These are phyloP conservation scores for Parelbella ahira DNA, from an alignment of 2,888 invertebrate genomes.

Conservation along the genomic window DNA sequence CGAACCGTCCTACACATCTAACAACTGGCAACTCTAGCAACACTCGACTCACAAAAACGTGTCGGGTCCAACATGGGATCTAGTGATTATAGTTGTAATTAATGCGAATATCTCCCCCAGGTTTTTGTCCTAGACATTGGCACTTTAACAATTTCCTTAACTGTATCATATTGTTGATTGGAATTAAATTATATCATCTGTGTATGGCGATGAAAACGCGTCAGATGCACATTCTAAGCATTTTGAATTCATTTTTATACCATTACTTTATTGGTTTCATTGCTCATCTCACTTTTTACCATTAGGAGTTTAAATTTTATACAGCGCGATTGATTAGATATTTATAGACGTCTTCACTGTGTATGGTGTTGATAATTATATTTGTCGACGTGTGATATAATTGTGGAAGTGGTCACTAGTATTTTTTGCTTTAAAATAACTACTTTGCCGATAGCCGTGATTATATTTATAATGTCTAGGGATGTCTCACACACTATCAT, in stretches of 20 bases:
- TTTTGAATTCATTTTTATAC: slow-evolving; percentile 17
- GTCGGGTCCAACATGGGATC: slow-evolving; percentile 41
- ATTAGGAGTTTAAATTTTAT: slow-evolving; percentile 17
- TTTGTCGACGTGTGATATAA: background rate
- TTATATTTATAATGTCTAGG: no score
- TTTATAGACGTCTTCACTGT: background rate
- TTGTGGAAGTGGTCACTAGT: no score
- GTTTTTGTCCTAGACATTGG: slow-evolving; percentile 33
- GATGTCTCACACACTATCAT: no score
- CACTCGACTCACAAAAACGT: slow-evolving; percentile 42
- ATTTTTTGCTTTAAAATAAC: no score
- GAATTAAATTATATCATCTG: slow-evolving; percentile 24
- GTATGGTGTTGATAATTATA: slow-evolving; percentile 1
- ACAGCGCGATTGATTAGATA: slow-evolving; percentile 3
- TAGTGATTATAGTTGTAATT: slow-evolving; percentile 53
- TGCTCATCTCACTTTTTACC: slow-evolving; percentile 7
- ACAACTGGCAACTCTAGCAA: slow-evolving; percentile 3
- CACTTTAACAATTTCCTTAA: slow-evolving; percentile 59
- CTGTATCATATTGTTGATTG: slow-evolving; percentile 38
- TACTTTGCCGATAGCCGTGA: no score
- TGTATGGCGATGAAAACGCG: slow-evolving; percentile 18
- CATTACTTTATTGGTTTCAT: slow-evolving; percentile 23
- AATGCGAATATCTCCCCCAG: slow-evolving; percentile 37
- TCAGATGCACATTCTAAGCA: slow-evolving; percentile 16
- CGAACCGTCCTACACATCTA: no score